Conservation (phyloP, 1,140 invertebrate species). For the Papilio glaucus region DNA sequence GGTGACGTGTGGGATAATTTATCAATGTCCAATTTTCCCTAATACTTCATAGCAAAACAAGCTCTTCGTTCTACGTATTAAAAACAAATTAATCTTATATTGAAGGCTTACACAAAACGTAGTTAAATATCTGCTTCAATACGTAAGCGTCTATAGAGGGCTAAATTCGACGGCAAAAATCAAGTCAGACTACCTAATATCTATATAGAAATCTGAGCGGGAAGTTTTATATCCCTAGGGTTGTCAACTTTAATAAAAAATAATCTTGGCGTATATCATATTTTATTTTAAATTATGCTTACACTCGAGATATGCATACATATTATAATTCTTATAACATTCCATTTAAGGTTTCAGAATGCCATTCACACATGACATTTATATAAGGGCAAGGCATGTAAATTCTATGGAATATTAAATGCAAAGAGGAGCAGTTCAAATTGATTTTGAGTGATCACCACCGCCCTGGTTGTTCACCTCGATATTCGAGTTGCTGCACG, state of each 20-base stretch:
- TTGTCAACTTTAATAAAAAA: background rate
- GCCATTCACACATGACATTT: too few species aligned
- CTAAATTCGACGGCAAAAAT: conserved; percentile 11
- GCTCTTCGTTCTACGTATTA: conserved; percentile 7
- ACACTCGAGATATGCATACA: too few species aligned
- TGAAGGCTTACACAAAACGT: conserved; percentile 5
- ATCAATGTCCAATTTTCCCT: conserved; percentile 12
- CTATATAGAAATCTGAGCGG: conserved; percentile 20
- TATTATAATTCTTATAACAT: too few species aligned
- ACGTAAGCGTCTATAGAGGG: conserved; percentile 4
- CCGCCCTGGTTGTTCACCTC: too few species aligned
- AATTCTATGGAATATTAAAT: too few species aligned
- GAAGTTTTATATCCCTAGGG: conserved; percentile 2
- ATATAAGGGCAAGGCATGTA: too few species aligned
- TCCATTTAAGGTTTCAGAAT: too few species aligned
- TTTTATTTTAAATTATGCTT: too few species aligned
- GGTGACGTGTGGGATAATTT: background rate
- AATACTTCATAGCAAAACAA: conserved; percentile 2
- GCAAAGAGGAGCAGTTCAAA: too few species aligned
- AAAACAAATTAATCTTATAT: conserved; percentile 21
- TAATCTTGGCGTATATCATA: too few species aligned
- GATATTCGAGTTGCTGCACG: too few species aligned
- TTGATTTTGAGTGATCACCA: too few species aligned
- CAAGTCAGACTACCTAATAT: conserved; percentile 10
- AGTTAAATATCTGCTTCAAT: background rate